phyloP scores from a whole-genome alignment of 2,113 vertebrate genomes.

The Rhinoderma darwinii region DNA sequence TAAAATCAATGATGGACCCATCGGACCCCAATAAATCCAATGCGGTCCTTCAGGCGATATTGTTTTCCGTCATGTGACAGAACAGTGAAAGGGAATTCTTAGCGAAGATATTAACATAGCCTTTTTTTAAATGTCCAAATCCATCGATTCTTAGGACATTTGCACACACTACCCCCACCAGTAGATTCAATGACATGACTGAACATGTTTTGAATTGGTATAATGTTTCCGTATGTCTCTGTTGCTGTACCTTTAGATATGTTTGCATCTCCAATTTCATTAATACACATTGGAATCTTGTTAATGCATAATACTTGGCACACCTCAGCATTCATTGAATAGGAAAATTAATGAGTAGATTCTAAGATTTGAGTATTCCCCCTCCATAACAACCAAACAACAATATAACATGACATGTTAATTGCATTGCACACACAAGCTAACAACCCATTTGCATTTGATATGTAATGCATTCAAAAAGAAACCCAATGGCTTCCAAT shows the following conservation, averaged over 20 bases:
- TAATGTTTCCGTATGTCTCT: neutral
- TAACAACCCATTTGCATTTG: neutral
- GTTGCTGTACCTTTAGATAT: neutral
- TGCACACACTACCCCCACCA: too few species aligned
- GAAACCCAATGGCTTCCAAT: neutral
- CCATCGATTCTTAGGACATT: too few species aligned
- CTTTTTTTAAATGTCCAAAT: too few species aligned
- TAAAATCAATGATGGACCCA: too few species aligned
- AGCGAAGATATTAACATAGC: too few species aligned
- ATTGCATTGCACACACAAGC: neutral
- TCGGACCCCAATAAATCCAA: too few species aligned
- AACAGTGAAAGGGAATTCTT: too few species aligned
- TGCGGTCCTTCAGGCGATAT: too few species aligned
- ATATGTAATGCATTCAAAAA: neutral
- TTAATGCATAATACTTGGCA: constrained; percentile 14
- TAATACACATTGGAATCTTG: constrained; percentile 3
- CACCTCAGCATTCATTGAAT: neutral
- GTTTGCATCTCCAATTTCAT: constrained; percentile 4
- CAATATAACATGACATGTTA: constrained; percentile 12
- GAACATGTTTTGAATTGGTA: neutral
- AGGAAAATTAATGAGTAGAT: constrained; percentile 18
- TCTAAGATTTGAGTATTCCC: neutral
- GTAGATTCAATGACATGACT: neutral
- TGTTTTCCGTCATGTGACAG: too few species aligned
- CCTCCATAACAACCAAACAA: constrained; percentile 14